Base-by-base conservation (phyloP, 2,113 vertebrate species). In the Cavia aperea region DNA sequence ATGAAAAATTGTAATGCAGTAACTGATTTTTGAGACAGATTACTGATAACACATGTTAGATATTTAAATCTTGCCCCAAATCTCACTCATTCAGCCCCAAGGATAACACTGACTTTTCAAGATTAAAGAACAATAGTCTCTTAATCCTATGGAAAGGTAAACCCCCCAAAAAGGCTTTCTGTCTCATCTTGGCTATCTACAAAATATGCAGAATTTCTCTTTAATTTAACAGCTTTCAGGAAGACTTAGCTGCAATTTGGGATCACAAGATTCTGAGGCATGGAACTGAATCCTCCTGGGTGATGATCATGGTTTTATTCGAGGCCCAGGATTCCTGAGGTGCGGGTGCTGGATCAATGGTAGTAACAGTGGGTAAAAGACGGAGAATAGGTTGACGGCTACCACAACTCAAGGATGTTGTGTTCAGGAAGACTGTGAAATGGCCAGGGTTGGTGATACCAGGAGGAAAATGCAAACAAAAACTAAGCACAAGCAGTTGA, bases 401-500 rank as follows among this genome's bases (percentile, higher is more conserved):
- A 77, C 21, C 18, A 4, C 70, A n/a, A 84, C 81, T 66, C 0
- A 7, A 24, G 58, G 46, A 4, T 65, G 78, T 16, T 2, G 6
- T 0, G 26, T 2, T 4, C 88, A 51, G 19, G n/a, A 8, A 4
- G 2, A 19, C 0, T 24, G 36, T 66, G 49, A 49, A 1, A 24
- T 36, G 33, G 19, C 54, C 3, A 1, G 19, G 0, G n/a, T 89
- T 99, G 98, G 98, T 99, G 94, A 97, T 98, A 93, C 97, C 13
- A 98, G 73, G 70, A 96, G 98, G 98, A 98, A 91, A 88, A 98
- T 98, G 33, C 98, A 98, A 95, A 66, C 99, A 43, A 97, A 96
- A 86, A 66, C 98, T 68, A 99, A 98, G 97, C 97, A 3, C 11
- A 97, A 98, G 93, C 98, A 98, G 95, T 95, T 98, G 81, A 97